Conservation (phyloP, 2,888 invertebrate genomes). For the Drosophila quinaria region DNA sequence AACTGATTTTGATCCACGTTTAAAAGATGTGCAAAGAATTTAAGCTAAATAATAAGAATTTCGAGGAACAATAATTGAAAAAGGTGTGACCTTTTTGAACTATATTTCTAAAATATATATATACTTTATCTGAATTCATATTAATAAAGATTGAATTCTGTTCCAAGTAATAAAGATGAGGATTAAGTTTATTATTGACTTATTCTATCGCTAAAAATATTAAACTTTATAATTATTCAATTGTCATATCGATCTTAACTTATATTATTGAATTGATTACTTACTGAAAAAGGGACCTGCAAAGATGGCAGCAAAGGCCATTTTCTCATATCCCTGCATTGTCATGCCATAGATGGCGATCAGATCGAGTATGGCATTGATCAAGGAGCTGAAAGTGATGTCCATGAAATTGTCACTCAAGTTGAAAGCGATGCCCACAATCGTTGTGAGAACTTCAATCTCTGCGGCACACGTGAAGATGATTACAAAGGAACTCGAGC, state of each 20-base stretch:
- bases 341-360: constrained; percentile 35
- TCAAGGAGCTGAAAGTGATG: constrained; percentile 41
- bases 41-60: not conserved
- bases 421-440: constrained; percentile 37
- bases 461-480: constrained; percentile 43
- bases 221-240: too few relatives aligned
- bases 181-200: too few relatives aligned
- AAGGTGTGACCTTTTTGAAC: too few relatives aligned
- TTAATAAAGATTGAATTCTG: too few relatives aligned
- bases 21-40: too few relatives aligned
- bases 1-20: too few relatives aligned
- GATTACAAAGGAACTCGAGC: constrained; percentile 24
- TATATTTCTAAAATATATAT: too few relatives aligned
- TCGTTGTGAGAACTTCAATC: constrained; percentile 39
- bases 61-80: not conserved
- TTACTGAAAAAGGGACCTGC: constrained; percentile 56
- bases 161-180: too few relatives aligned
- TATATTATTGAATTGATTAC: not conserved
- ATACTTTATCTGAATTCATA: too few relatives aligned
- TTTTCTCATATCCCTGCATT: constrained; percentile 55
- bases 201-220: too few relatives aligned
- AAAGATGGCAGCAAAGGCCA: constrained; percentile 56
- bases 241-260: too few relatives aligned
- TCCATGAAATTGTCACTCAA: constrained; percentile 38
- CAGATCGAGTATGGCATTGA: constrained; percentile 41